A percentile compares a stretch with the other conserved stretches of the same genome.
Evolutionary conservation across 2,113 vertebrate species (phyloP).

Genomic region (Corythaeola cristata): DNA sequence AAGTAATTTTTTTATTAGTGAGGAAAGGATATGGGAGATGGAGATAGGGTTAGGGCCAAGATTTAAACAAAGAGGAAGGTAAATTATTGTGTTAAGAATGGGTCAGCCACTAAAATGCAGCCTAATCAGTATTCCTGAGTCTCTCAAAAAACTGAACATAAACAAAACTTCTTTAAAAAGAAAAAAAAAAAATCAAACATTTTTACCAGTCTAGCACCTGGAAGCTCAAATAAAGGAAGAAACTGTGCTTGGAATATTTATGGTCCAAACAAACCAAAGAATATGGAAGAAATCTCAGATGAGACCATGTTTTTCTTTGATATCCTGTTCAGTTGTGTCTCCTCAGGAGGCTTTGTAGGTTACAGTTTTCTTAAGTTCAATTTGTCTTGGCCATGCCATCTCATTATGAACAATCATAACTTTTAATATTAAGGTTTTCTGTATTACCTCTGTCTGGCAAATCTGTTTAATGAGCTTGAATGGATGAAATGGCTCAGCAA

Average conservation of each 20-base stretch:
- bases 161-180: background rate
- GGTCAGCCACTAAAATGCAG: background rate
- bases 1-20: background rate
- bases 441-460: background rate
- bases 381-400: background rate
- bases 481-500: background rate
- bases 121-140: background rate
- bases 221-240: background rate
- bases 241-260: background rate
- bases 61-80: background rate
- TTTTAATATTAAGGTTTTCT: background rate
- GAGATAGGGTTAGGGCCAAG: background rate
- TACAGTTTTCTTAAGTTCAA: accelerated
- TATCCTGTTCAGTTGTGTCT: background rate
- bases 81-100: background rate
- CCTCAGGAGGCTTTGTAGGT: background rate
- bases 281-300: background rate
- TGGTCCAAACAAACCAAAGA: background rate
- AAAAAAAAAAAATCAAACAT: background rate
- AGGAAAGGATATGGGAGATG: background rate
- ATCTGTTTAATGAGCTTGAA: background rate
- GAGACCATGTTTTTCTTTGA: background rate
- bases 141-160: background rate
- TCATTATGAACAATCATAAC: background rate
- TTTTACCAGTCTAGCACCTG: background rate